Conservation (phyloP, 2,797 vertebrate genomes). For the Botia kubotai region DNA sequence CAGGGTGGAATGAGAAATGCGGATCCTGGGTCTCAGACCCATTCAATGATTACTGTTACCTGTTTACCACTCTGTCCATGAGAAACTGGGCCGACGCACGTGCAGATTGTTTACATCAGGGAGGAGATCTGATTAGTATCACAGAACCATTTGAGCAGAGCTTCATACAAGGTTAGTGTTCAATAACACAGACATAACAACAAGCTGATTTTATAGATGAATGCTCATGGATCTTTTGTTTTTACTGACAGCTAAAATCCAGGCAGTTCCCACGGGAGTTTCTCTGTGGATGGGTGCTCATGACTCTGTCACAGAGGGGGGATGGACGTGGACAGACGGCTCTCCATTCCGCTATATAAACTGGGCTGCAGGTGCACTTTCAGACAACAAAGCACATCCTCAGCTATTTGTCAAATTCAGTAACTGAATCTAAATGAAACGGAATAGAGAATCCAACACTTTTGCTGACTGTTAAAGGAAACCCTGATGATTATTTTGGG, state of each 20-base stretch:
- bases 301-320: constrained; percentile 78
- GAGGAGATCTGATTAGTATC: constrained; percentile 80
- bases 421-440: not conserved
- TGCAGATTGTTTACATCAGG: constrained; percentile 80
- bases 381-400: not conserved
- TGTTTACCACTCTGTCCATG: constrained; percentile 73
- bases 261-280: constrained; percentile 73
- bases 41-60: constrained; percentile 82
- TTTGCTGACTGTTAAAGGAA: constrained; percentile 67
- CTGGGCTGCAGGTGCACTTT: constrained; percentile 77
- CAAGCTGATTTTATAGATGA: not conserved
- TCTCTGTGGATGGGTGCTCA: constrained; percentile 82
- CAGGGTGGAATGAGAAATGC: constrained; percentile 81
- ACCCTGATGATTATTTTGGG: constrained; percentile 75
- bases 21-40: constrained; percentile 77
- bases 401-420: not conserved
- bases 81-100: constrained; percentile 79
- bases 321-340: constrained; percentile 79
- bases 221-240: constrained; percentile 4
- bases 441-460: not conserved
- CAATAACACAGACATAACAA: not conserved
- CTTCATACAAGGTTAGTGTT: constrained; percentile 74
- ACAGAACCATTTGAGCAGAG: constrained; percentile 77
- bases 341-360: constrained; percentile 79
- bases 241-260: constrained; percentile 68